Evolutionary conservation across 1,140 invertebrate genomes (phyloP), one percentile per base, ranked within the genome.

Genomic region (Metopolophium dirhodum): DNA sequence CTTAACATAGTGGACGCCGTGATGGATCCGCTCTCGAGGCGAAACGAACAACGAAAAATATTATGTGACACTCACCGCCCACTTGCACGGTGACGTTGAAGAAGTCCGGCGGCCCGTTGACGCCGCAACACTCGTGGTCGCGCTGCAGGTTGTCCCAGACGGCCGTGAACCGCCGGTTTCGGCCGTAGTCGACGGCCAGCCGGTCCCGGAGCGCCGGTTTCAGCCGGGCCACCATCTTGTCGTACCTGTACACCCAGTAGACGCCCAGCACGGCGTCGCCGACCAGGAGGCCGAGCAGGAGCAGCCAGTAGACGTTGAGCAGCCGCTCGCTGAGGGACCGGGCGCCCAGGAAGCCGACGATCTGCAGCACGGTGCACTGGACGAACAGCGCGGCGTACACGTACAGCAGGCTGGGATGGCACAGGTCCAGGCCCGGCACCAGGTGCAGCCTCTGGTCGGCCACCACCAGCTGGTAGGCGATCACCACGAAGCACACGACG

Each of bases 231-330:
- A 97, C 96, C 93, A 98, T 97, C 93, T 96, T 96, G 94, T 98
- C 97, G 95, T 98, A 98, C 30, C 97, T 96, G 95, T 98, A 97
- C 93, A 98, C 96, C 98, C 98, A 98, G 94, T 97, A 97, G n/a
- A 98, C 96, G 30, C 98, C 98, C 54, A 98, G 96, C 7, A 98
- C 96, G 1, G 97, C 96, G 96, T 98, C 98, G 47, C 98, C 98
- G 94, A 98, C 97, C 14, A 98, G 96, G 4, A 98, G 96, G 18
- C 97, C 96, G 2, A 98, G 95, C 88, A 98, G 95, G 7, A 98
- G 95, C n/a, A 98, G 95, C 97, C 97, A 98, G 94, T 98, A 98
- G 93, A 97, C 96, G 95, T 98, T 97, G 18, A 98, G 96, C 45
- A 98, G 96, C 61, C 96, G 96, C 94, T 98, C 97, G 94, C 97